Base-by-base conservation (phyloP, 2,888 invertebrate genomes). In the Conus canariensis region DNA sequence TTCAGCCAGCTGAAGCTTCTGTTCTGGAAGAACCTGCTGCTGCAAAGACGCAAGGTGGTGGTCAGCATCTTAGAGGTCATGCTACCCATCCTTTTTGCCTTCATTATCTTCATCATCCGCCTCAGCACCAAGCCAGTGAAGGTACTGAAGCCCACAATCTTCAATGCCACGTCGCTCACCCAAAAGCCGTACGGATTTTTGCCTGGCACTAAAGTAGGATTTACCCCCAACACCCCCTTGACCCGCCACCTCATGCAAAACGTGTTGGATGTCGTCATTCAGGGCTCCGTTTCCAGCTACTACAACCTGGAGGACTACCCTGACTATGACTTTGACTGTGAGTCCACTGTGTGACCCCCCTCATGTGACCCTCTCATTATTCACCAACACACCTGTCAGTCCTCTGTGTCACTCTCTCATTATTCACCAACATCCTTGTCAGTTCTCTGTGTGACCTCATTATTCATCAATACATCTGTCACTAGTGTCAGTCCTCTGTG, bases 21-120 rank as follows among this genome's bases (percentile, higher is more conserved):
- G 45, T 85, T 94, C 58, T 94, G 95, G 95, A 95, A 94, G 88
- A 94, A 95, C 89, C 93, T 93, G 88, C 90, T 92, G 0, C 87
- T 95, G 56, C 94, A 94, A 89, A 92, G 92, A 56, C 91, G 94
- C 0, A 94, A 93, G 90, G 91, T 93, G 30, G 92, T 92, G 86
- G 94, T 94, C 70, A 93, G 94, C 19, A 91, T 94, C 0, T 95
- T 95, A 89, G 94, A 94, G 90, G 90, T 94, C 85, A 19, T 94
- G 14, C 90, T 94, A 9, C 95, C 94, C 0, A 10, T 94, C 8
- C 87, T 92, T 22, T 95, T 94, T 88, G 94, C 94, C 3, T 56
- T 91, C 19, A 83, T 95, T 8, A 80, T 95, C 60, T 67, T 94
- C n/a, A 59, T 92, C 64, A 91, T 94, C 12, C 92, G 94, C 14